A percentile compares a stretch with the other conserved stretches of the same genome.
Conservation (phyloP, 2,797 vertebrate species). For the Gobio occitaniae region DNA sequence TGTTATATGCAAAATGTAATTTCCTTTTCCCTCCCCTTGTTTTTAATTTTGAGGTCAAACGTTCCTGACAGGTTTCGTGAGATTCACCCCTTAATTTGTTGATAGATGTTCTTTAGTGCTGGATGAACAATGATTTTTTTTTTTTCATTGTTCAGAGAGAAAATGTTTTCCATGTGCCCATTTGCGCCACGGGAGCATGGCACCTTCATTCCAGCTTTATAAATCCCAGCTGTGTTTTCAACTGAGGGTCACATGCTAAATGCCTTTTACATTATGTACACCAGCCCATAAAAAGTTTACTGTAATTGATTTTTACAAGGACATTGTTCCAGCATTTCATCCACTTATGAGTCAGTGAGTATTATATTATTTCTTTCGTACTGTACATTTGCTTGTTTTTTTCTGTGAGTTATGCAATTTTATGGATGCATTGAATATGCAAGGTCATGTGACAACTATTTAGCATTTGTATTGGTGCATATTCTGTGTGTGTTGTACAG, state of each 20-base stretch:
- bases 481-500: not conserved
- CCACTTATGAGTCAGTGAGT: slow-evolving; percentile 29
- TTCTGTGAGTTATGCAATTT: not conserved
- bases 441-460: not conserved
- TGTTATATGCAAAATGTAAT: slow-evolving; percentile 55
- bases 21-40: not conserved
- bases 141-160: slow-evolving; percentile 62
- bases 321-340: slow-evolving; percentile 69
- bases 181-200: slow-evolving; percentile 67
- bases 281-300: slow-evolving; percentile 70
- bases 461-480: not conserved
- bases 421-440: not conserved
- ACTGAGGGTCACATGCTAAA: slow-evolving; percentile 71
- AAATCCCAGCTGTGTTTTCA: slow-evolving; percentile 78
- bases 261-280: slow-evolving; percentile 74
- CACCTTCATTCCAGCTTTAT: slow-evolving; percentile 73
- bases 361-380: slow-evolving; percentile 52
- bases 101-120: slow-evolving; percentile 57
- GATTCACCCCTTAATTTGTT: not conserved
- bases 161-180: slow-evolving; percentile 71
- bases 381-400: not conserved
- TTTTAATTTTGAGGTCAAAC: slow-evolving; percentile 22
- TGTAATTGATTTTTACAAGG: slow-evolving; percentile 69
- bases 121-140: slow-evolving; percentile 60
- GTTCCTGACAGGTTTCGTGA: slow-evolving; percentile 65